phyloP scores from a whole-genome alignment of 35 echinoderm and acorn worm genomes.

The Chiridota heheva region DNA sequence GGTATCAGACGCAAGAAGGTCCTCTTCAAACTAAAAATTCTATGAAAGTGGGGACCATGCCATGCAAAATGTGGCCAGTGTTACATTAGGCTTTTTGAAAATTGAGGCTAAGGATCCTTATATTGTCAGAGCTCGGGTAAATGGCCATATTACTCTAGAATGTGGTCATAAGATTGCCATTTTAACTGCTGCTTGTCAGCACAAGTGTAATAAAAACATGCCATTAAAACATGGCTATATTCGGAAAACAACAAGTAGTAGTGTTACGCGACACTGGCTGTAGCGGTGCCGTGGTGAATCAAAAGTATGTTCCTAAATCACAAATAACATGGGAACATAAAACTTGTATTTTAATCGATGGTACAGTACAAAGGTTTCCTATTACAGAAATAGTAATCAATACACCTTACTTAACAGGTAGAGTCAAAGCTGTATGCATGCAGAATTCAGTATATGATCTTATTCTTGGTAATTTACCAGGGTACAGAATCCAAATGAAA shows the following conservation, averaged over 20 bases:
- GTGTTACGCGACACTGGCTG: conserved; percentile 53
- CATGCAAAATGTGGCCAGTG: neutral
- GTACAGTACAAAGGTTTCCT: conserved; percentile 8
- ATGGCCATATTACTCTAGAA: neutral
- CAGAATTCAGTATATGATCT: conserved; percentile 37
- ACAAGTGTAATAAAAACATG: neutral
- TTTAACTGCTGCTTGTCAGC: neutral
- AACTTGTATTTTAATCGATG: conserved; percentile 43
- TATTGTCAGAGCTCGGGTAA: neutral
- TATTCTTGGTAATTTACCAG: conserved; percentile 33
- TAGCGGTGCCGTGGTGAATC: conserved; percentile 17
- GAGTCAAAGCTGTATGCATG: conserved; percentile 38
- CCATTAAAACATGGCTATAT: conserved; percentile 20
- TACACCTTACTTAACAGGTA: conserved; percentile 15
- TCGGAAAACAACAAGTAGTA: neutral
- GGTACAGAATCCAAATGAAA: conserved; percentile 4
- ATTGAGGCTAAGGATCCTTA: neutral
- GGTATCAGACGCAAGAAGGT: neutral
- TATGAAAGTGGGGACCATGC: neutral
- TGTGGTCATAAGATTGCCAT: conserved; percentile 27
- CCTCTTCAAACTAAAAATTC: neutral
- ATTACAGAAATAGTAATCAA: neutral
- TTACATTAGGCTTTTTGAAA: neutral
- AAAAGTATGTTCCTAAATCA: neutral
- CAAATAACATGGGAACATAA: conserved; percentile 35